Base-by-base conservation (phyloP, 37 sponge, comb jelly and placozoan genomes). In the Cliona cf. orientalis region DNA sequence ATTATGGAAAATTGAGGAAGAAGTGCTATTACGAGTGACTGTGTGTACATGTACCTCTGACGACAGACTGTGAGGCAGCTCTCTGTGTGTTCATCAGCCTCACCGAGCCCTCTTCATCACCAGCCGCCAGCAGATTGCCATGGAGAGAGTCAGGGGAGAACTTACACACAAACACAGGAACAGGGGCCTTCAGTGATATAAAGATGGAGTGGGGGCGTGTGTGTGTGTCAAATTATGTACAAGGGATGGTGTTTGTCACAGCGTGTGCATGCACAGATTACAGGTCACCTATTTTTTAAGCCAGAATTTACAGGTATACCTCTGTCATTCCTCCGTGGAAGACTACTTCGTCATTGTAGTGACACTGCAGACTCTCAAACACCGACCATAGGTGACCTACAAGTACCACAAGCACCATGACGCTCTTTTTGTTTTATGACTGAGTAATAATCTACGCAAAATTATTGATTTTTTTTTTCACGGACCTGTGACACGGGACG, bases 61-160 rank as follows among this genome's bases (percentile, higher is more conserved):
- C 33, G n/a, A 49, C 19, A n/a, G 81, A 45, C 19, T 66, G 17
- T 7, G 66, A 6, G 36, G 81, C 60, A 38, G 35, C 42, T 25
- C 60, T 82, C 28, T 76, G 62, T 11, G 78, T 74, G 75, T 93
- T 75, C 36, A 81, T 34, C 39, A 93, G 62, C 43, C 56, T 29
- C 3, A 93, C 71, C 3, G 80, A 82, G 1, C 94, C 94, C 21
- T 86, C 87, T 58, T 93, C 94, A 72, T 93, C 94, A 38, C 69
- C 90, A 14, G 72, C 46, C 5, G 87, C 86, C 57, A 93, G 75
- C 42, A 92, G 77, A 53, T 92, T 65, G 23, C 89, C 88, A 44
- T 84, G 21, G 14, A 84, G 71, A 55, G 80, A 81, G 53, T 76
- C 75, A 56, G 46, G 75, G 45, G 49, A 42, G 64, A 92, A 87